A percentile compares a stretch with the other conserved stretches of the same genome.
phyloP scores from a whole-genome alignment of 2,888 invertebrate species.

The Heliconius cydno region DNA sequence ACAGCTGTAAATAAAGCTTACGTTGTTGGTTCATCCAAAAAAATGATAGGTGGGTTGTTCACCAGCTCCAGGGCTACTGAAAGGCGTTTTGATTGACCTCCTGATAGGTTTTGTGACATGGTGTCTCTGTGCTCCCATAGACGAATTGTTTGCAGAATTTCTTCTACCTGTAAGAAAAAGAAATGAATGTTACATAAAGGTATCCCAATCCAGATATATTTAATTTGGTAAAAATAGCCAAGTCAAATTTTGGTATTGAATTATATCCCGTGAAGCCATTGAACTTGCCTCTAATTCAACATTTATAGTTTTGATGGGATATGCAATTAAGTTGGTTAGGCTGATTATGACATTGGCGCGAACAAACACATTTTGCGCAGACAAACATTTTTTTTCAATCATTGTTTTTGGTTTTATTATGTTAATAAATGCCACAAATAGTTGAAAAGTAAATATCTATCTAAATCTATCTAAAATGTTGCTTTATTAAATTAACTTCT shows the following conservation, averaged over 20 bases:
- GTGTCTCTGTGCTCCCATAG: constrained; percentile 86
- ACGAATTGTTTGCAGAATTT: constrained; percentile 88
- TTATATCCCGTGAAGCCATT: no score
- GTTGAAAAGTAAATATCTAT: no score
- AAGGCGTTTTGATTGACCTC: constrained; percentile 90
- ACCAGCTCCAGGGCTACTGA: constrained; percentile 91
- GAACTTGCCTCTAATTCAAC: no score
- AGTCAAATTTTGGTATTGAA: no score
- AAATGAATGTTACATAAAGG: not conserved
- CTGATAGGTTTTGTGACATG: constrained; percentile 86
- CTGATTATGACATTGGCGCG: not conserved
- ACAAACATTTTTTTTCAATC: not conserved
- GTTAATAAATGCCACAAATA: no score
- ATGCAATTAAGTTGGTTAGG: not conserved
- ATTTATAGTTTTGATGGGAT: no score
- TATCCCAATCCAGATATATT: not conserved
- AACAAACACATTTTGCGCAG: not conserved
- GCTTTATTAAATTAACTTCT: no score
- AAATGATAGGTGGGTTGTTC: constrained; percentile 92
- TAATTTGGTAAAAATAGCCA: no score
- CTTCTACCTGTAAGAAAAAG: constrained; percentile 84
- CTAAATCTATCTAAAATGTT: no score
- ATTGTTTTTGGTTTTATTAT: not conserved
- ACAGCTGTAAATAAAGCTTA: constrained; percentile 68
- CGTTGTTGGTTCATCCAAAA: constrained; percentile 92